Evolutionary conservation across 2,113 vertebrate genomes (phyloP), one percentile per base, ranked within the genome.

Genomic region (Salvelinus namaycush): DNA sequence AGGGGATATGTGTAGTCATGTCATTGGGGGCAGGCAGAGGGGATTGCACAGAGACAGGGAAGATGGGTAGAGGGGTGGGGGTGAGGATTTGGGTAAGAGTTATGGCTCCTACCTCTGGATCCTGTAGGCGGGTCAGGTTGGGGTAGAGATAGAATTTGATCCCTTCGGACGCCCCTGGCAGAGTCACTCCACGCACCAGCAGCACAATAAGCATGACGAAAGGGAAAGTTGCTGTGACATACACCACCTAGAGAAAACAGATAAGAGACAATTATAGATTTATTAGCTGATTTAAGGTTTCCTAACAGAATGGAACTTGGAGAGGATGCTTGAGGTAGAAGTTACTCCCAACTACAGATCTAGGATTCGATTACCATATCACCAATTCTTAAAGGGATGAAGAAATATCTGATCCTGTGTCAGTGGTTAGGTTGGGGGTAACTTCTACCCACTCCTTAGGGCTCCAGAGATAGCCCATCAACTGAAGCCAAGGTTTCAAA

Each of bases 61-160:
- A 11, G 9, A 44, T 44, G 9, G 9, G 39, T 44, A 44, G 39
- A 44, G 9, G 39, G 31, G 66, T 20, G 51, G 13, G 13, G 48
- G 0, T 29, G 12, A 72, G 3, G 64, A 34, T 26, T 31, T 68
- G 22, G 66, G 24, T 18, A 27, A 9, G 27, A 70, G 14, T 24
- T 73, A 49, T 48, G 13, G 12, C 76, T 77, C 80, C 64, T 94
- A 99, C 98, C 96, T 99, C 96, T 70, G 98, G 97, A 80, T 99
- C 97, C 79, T 92, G 89, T 24, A 99, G 93, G 83, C 97, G 96
- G 73, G 89, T 92, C 81, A 99, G 93, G 84, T 99, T 80, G 0
- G 98, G 98, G 89, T 99, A 99, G 87, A 99, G 95, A 85, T 99
- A 99, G 91, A 99, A 99, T 83, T 97, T 99, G 91, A 99, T 99